Evolutionary conservation across 2,113 vertebrate species (phyloP).

Genomic region (Phoxinus phoxinus): DNA sequence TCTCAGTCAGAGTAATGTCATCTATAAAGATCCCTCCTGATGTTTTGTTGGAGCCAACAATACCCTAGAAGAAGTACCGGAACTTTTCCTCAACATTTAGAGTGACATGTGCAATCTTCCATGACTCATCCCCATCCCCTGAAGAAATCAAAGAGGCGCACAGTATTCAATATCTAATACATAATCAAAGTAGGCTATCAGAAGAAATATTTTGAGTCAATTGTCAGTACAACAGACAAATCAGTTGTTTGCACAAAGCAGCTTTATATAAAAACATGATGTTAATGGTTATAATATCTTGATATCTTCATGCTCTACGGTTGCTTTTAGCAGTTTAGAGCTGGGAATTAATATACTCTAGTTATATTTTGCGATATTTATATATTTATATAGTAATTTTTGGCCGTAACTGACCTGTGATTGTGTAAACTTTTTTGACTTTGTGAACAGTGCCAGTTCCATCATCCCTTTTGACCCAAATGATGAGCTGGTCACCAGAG

Average conservation of each 20-base stretch:
- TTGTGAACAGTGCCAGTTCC: conserved; percentile 77
- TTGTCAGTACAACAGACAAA: not conserved
- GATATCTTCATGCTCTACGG: not conserved
- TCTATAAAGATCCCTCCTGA: conserved; percentile 83
- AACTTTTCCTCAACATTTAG: conserved; percentile 83
- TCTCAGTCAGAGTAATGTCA: conserved; percentile 85
- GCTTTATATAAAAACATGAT: not conserved
- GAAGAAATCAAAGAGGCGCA: conserved; percentile 1
- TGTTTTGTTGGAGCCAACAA: conserved; percentile 70
- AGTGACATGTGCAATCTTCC: conserved; percentile 86
- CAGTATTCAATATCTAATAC: not conserved
- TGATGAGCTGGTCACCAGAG: conserved; percentile 75
- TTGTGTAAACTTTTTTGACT: conserved; percentile 79
- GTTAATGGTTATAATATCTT: not conserved
- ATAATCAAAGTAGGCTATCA: not conserved
- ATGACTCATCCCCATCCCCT: conserved; percentile 77
- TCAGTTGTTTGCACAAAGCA: not conserved
- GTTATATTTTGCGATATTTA: not conserved
- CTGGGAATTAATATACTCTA: not conserved
- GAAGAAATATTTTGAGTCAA: not conserved
- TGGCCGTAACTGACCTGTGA: conserved; percentile 76
- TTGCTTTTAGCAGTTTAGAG: not conserved
- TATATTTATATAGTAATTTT: too few species aligned
- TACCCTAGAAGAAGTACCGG: conserved; percentile 88
- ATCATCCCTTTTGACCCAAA: conserved; percentile 87